Percentiles rank a stretch among this genome's conserved stretches.
phyloP scores from a whole-genome alignment of 2,113 vertebrate genomes.

The Mionectes macconnelli region DNA sequence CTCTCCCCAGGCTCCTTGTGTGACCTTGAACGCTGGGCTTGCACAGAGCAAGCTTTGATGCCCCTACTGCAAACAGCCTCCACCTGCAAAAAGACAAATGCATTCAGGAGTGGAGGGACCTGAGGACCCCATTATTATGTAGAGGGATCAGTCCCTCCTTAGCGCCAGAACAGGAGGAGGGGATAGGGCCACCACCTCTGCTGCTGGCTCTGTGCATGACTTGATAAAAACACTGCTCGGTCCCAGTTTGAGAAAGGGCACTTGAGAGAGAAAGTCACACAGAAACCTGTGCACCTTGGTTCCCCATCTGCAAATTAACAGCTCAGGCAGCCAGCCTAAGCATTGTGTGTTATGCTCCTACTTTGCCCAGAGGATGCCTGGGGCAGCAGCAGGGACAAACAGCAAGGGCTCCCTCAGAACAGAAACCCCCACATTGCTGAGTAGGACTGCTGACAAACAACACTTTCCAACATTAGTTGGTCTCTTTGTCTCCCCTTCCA shows the following conservation, averaged over 20 bases:
- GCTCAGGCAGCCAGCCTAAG: neutral
- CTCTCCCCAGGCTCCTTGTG: neutral
- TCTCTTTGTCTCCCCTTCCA: neutral
- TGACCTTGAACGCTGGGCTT: neutral
- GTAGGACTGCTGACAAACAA: neutral
- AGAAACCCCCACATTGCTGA: accelerated
- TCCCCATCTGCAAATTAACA: neutral
- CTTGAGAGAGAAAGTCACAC: neutral
- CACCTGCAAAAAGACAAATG: neutral
- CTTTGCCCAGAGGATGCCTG: neutral
- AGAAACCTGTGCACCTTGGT: neutral
- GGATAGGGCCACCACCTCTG: neutral
- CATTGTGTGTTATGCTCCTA: accelerated
- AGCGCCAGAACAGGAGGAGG: accelerated
- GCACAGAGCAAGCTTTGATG: neutral
- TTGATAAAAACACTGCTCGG: neutral
- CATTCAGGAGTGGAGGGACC: neutral
- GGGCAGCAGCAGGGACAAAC: neutral
- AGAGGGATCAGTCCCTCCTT: neutral
- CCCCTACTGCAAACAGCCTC: neutral
- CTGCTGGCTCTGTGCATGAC: neutral
- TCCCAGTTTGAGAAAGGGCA: neutral
- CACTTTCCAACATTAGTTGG: neutral
- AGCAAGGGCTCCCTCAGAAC: neutral
- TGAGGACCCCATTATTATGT: neutral